Evolutionary conservation across 2,888 invertebrate genomes (phyloP), one percentile per base, ranked within the genome.

Genomic region (Barypeithes pellucidus): DNA sequence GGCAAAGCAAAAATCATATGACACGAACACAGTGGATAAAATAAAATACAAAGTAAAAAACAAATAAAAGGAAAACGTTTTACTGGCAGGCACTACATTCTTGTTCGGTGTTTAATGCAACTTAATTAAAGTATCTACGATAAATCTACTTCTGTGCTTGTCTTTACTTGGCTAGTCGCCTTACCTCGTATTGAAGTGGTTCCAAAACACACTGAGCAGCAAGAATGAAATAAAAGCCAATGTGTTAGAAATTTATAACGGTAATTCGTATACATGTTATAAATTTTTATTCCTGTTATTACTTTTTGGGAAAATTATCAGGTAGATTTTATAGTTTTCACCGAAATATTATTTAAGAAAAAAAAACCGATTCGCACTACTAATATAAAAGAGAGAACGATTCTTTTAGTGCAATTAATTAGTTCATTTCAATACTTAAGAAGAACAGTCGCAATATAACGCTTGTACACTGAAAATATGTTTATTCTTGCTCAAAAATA

Each of bases 101-200:
- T 50, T 47, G 50, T 63, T 47, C 24, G 16, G 61, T 61, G 61
- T 61, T 43, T 29, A 33, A 65, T 20, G 54, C 65, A 66, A 52
- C 50, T 22, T 54, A 66, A 52, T 66, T 41, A 20, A 14, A 66
- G 41, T 39, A 54, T 68, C 62, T 70, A 70, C 62, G 20, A 16
- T 57, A 33, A 20, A 22, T 43, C 62, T 63, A 70, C 62, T 16
- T 57, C 36, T 54, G 63, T 63, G 63, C 62, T 54, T 70, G 14
- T 63, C 18, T 45, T 61, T 41, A 61, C 50, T 43, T 52, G 70
- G 70, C 63, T 62, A 70, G 33, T 8, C 84, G 87, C 91, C 96
- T 96, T 96, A 97, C 97, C 97, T 96, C 91, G 95, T 94, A 89
- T 96, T 96, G 95, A 97, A 96, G 94, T 96, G 95, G 92, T 95